Conservation (phyloP, 2,113 vertebrate species). For the Illadopsis cleaveri region DNA sequence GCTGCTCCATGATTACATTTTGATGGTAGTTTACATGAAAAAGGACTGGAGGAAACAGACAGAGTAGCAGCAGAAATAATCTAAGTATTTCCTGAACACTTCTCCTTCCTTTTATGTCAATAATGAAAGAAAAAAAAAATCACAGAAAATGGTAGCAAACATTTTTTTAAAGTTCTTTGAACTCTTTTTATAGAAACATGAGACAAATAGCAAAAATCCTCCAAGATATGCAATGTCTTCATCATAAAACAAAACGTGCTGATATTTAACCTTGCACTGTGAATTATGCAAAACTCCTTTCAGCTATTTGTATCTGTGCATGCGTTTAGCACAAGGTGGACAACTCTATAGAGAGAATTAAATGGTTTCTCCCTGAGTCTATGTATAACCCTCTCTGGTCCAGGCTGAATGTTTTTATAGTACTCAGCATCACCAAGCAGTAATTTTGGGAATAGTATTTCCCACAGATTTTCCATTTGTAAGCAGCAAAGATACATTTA, state of each 20-base stretch:
- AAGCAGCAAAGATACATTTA: background rate
- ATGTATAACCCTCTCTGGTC: background rate
- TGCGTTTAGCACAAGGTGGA: background rate
- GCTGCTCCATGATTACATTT: background rate
- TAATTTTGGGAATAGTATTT: background rate
- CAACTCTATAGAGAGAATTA: background rate
- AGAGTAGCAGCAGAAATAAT: background rate
- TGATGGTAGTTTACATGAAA: background rate
- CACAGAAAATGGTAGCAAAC: background rate
- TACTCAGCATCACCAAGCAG: background rate
- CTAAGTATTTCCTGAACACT: background rate
- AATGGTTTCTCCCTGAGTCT: background rate
- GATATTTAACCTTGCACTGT: background rate
- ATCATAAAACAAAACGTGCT: background rate
- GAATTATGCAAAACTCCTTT: background rate
- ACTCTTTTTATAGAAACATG: background rate
- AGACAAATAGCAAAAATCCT: background rate
- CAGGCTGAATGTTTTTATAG: background rate
- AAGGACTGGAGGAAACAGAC: background rate
- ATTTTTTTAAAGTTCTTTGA: background rate
- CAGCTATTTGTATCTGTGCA: background rate
- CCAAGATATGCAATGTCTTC: background rate
- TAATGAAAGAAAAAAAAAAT: background rate
- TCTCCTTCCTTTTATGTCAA: background rate
- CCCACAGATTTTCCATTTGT: background rate